Evolutionary conservation across 1,140 invertebrate species (phyloP).

Genomic region (Cyclargus thomasi): DNA sequence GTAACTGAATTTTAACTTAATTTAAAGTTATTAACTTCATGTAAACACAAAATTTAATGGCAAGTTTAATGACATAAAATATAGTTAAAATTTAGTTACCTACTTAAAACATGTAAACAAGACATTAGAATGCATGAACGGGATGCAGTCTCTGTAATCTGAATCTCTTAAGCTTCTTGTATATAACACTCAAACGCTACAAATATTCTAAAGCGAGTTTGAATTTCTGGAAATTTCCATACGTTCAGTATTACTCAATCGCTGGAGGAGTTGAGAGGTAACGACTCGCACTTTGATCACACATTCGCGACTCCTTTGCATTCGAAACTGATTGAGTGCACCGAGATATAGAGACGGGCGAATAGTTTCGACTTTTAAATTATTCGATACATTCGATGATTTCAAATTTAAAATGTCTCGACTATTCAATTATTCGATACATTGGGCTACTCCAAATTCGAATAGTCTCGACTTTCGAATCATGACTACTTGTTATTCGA

Average conservation of each 20-base stretch:
- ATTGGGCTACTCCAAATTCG: neutral
- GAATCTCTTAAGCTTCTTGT: neutral
- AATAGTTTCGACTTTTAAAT: neutral
- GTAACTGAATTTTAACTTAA: too few species aligned
- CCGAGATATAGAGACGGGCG: neutral
- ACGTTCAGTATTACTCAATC: neutral
- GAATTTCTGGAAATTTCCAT: neutral
- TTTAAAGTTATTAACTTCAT: too few species aligned
- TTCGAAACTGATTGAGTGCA: conserved; percentile 10
- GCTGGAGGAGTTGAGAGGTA: neutral
- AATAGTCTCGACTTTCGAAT: too few species aligned
- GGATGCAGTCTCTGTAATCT: too few species aligned
- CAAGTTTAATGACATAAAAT: too few species aligned
- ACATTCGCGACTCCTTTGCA: neutral
- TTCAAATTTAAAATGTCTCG: neutral
- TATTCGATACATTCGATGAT: neutral
- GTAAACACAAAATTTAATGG: too few species aligned
- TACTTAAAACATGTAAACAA: neutral
- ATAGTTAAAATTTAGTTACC: too few species aligned
- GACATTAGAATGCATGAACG: neutral
- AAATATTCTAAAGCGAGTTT: neutral
- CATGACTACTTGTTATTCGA: too few species aligned
- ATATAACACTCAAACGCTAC: neutral
- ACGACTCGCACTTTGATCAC: neutral
- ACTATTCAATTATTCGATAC: neutral